These are phyloP conservation scores for Eurytoma adleriae DNA, from an alignment of 2,888 invertebrate genomes.

Conservation along the genomic window DNA sequence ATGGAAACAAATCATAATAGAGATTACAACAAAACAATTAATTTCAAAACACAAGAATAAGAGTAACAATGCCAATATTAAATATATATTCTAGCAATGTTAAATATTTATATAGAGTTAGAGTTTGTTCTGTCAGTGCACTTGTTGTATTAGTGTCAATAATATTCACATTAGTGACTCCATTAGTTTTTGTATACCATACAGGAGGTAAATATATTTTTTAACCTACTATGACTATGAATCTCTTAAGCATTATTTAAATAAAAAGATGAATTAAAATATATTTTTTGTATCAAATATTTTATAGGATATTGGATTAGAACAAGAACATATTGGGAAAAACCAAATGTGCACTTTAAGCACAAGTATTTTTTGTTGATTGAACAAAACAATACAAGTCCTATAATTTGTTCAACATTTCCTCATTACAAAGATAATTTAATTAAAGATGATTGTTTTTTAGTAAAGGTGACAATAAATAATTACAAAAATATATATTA, in stretches of 20 bases:
- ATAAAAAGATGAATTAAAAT: background rate
- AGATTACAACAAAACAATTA: constrained; percentile 11
- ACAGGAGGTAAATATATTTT: constrained; percentile 51
- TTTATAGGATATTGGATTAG: constrained; percentile 67
- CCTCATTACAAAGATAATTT: constrained; percentile 68
- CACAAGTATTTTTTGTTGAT: constrained; percentile 69
- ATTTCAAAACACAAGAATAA: constrained; percentile 10
- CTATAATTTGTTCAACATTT: constrained; percentile 70
- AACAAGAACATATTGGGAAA: constrained; percentile 68
- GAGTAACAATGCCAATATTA: constrained; percentile 54
- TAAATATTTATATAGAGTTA: constrained; percentile 57
- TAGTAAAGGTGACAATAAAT: constrained; percentile 66
- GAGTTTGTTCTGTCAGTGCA: constrained; percentile 54
- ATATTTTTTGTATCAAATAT: background rate
- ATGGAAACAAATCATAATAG: constrained; percentile 43
- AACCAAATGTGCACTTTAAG: constrained; percentile 67
- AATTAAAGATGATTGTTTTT: constrained; percentile 69
- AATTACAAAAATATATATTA: background rate
- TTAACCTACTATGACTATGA: background rate
- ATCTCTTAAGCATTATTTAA: background rate
- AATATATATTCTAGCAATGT: constrained; percentile 56
- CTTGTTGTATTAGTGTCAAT: constrained; percentile 52
- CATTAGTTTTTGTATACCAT: constrained; percentile 53
- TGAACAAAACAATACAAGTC: constrained; percentile 64
- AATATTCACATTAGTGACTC: constrained; percentile 43